A percentile compares a stretch with the other conserved stretches of the same genome.
phyloP scores from a whole-genome alignment of 1,140 invertebrate genomes.

The Drosophila varians region DNA sequence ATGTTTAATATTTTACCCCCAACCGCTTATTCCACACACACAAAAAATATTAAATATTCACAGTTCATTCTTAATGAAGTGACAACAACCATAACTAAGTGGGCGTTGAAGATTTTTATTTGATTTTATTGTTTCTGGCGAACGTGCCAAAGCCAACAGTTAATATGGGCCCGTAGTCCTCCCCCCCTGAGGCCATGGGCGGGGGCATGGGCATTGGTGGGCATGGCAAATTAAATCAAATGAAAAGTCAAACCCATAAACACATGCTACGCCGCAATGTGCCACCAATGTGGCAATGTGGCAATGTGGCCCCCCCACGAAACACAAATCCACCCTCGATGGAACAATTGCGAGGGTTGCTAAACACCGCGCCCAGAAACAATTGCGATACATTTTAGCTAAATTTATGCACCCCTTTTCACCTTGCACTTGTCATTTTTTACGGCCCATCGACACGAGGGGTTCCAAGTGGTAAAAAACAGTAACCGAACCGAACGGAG shows the following conservation, averaged over 20 bases:
- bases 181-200: conserved; percentile 9
- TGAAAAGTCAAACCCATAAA: conserved; percentile 80
- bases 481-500: conserved; percentile 16
- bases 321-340: conserved; percentile 25
- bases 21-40: neutral
- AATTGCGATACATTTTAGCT: conserved; percentile 74
- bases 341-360: conserved; percentile 34
- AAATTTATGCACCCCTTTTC: conserved; percentile 77
- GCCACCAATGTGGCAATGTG: conserved; percentile 11
- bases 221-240: conserved; percentile 75
- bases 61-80: conserved; percentile 42
- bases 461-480: conserved; percentile 28
- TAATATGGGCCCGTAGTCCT: conserved; percentile 49
- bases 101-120: conserved; percentile 75
- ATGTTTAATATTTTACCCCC: conserved; percentile 12
- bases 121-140: conserved; percentile 78
- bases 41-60: conserved; percentile 28
- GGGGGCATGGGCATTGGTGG: conserved; percentile 12
- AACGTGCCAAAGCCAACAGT: conserved; percentile 74
- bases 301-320: conserved; percentile 9
- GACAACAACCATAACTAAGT: conserved; percentile 58
- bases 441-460: conserved; percentile 32
- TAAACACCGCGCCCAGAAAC: conserved; percentile 55
- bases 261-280: conserved; percentile 50
- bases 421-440: conserved; percentile 71